Percentiles rank a stretch among this genome's conserved stretches.
Conservation (phyloP, 2,888 invertebrate genomes). For the Apocheima hispidaria region DNA sequence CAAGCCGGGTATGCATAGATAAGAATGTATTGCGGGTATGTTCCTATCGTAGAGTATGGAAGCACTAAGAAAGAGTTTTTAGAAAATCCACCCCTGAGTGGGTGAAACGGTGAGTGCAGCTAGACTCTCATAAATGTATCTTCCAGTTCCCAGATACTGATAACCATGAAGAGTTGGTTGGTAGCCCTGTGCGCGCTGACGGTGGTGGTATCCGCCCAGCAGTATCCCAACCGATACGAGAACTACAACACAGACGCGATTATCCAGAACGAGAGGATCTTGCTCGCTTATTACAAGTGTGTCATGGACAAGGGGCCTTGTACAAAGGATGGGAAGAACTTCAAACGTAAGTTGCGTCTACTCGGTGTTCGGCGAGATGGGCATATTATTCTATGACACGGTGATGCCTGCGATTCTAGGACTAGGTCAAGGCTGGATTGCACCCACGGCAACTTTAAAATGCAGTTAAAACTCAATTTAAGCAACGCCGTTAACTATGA, state of each 20-base stretch:
- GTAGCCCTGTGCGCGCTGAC: slow-evolving; percentile 65
- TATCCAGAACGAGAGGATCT: slow-evolving; percentile 78
- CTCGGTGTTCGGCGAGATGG: no score
- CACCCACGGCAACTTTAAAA: no score
- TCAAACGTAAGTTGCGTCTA: slow-evolving; percentile 71
- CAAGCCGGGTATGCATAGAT: no score
- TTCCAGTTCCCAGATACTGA: slow-evolving; percentile 7
- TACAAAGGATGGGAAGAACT: slow-evolving; percentile 80
- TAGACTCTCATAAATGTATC: neutral
- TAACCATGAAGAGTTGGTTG: slow-evolving; percentile 67
- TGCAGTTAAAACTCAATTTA: no score
- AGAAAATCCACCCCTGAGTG: no score
- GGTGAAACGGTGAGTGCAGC: no score
- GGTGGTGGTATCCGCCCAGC: slow-evolving; percentile 70
- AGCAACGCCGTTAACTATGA: no score
- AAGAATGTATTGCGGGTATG: no score
- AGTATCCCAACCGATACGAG: slow-evolving; percentile 67
- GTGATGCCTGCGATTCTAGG: no score
- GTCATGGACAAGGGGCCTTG: slow-evolving; percentile 83
- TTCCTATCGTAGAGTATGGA: no score
- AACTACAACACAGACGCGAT: slow-evolving; percentile 80
- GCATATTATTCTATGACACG: no score
- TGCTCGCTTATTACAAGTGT: slow-evolving; percentile 80
- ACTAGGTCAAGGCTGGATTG: no score
- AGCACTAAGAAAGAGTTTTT: neutral